phyloP scores from a whole-genome alignment of 2,888 invertebrate species.

The Chymomyza procnemis region DNA sequence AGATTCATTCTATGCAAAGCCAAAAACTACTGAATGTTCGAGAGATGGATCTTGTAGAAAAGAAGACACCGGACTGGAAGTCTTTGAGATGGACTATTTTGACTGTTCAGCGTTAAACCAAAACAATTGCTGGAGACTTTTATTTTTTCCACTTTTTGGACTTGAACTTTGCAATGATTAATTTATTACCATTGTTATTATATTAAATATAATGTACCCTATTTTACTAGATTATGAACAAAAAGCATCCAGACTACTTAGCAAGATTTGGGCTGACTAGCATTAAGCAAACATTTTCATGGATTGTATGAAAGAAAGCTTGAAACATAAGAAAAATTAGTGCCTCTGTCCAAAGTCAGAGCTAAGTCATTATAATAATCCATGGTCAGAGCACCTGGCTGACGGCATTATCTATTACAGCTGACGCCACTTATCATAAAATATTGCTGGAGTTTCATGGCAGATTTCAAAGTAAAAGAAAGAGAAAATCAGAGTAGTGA shows the following conservation, averaged over 20 bases:
- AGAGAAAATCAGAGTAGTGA: conserved; percentile 90
- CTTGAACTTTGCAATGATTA: background rate
- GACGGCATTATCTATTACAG: conserved; percentile 79
- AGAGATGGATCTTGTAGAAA: no score
- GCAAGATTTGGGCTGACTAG: conserved; percentile 22
- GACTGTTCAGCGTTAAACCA: no score
- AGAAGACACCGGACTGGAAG: no score
- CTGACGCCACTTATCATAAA: conserved; percentile 67
- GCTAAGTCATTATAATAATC: conserved; percentile 85
- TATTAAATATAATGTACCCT: background rate
- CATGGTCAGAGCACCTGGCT: conserved; percentile 83
- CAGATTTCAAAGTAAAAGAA: conserved; percentile 88
- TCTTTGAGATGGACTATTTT: no score
- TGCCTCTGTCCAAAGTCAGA: no score
- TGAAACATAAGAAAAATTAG: background rate
- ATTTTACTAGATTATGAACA: background rate
- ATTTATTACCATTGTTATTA: background rate
- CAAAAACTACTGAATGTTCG: no score
- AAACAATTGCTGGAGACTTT: no score
- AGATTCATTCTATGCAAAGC: no score
- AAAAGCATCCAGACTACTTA: background rate
- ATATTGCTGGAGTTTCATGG: conserved; percentile 80
- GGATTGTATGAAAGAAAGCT: conserved; percentile 20
- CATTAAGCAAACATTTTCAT: conserved; percentile 12
- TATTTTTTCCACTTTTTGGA: background rate